Conservation (phyloP, 2,797 vertebrate species). For the Argya squamiceps region DNA sequence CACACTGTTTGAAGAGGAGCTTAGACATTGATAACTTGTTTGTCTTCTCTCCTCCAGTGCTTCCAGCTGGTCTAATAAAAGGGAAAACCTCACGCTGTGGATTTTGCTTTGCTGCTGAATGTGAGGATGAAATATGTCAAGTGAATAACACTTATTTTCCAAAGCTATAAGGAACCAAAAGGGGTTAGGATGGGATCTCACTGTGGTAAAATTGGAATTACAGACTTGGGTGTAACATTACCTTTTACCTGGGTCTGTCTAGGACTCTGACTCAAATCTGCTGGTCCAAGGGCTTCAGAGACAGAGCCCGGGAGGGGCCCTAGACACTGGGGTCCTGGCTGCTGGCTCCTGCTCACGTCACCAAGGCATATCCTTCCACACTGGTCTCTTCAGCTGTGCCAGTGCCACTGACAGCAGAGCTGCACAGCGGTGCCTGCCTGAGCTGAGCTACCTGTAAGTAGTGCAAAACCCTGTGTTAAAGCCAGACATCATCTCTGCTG, state of each 20-base stretch:
- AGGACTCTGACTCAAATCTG: not conserved
- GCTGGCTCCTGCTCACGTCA: not conserved
- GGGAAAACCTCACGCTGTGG: not conserved
- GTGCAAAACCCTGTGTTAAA: not conserved
- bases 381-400: rapidly evolving
- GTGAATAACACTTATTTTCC: not conserved
- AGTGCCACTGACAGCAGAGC: not conserved
- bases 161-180: not conserved
- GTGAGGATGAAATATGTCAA: not conserved
- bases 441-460: not conserved
- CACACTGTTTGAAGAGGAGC: not conserved
- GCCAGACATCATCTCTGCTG: not conserved
- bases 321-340: not conserved
- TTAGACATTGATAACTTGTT: not conserved
- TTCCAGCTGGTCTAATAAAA: not conserved
- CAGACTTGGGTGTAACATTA: not conserved
- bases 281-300: not conserved
- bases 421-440: not conserved
- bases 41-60: not conserved
- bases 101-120: not conserved
- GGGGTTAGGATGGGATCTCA: not conserved
- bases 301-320: not conserved
- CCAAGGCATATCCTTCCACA: not conserved
- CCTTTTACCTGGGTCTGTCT: not conserved
- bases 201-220: not conserved